Conservation (phyloP, 2,888 invertebrate species). For the Vanessa cardui region DNA sequence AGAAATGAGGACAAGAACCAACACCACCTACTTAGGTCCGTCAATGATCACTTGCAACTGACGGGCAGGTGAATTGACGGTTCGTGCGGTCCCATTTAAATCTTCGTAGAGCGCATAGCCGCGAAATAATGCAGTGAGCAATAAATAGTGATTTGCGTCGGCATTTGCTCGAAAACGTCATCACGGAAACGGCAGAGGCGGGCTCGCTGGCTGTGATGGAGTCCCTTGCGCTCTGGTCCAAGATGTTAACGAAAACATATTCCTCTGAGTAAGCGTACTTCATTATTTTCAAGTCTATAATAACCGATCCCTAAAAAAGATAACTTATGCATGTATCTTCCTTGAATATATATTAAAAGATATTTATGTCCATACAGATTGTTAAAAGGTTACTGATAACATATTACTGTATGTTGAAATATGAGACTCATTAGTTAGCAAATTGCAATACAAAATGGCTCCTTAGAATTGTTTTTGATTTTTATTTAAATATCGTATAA, state of each 20-base stretch:
- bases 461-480: neutral
- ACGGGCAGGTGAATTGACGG: constrained; percentile 42
- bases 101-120: constrained; percentile 47
- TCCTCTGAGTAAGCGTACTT: neutral
- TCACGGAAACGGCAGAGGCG: constrained; percentile 67
- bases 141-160: constrained; percentile 72
- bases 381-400: too few relatives aligned
- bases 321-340: too few relatives aligned
- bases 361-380: too few relatives aligned
- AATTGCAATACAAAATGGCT: neutral
- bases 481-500: neutral
- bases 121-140: constrained; percentile 58
- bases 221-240: constrained; percentile 41
- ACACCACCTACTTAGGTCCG: constrained; percentile 31
- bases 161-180: constrained; percentile 45
- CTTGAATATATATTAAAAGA: too few relatives aligned
- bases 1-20: constrained; percentile 23
- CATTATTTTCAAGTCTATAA: too few relatives aligned
- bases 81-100: constrained; percentile 35
- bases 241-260: constrained; percentile 1
- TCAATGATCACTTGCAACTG: constrained; percentile 44
- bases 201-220: constrained; percentile 52
- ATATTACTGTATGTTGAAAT: too few relatives aligned
- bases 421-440: too few relatives aligned
- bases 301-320: too few relatives aligned